Base-by-base conservation (phyloP, 2,113 vertebrate species). In the Stictonetta naevosa region DNA sequence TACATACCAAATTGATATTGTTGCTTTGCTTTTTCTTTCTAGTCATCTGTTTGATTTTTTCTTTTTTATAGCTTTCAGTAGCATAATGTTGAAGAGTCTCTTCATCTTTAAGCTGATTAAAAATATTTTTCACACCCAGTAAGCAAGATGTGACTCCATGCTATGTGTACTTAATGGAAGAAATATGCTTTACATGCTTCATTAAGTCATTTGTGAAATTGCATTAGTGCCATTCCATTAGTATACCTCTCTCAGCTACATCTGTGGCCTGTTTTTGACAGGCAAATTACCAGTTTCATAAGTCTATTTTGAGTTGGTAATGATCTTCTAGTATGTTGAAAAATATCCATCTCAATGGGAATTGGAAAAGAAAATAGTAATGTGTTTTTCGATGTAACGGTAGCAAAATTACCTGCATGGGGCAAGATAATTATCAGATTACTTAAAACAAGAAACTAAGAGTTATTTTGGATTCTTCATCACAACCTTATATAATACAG, bases 141-240 rank as follows among this genome's bases (percentile, higher is more conserved):
- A 98, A 98, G 96, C 96, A 97, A 98, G 88, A 95, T 96, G 90
- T 83, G 84, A 96, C 81, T 97, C 87, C 67, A 95, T 95, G 75
- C 79, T 97, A 96, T 97, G 95, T 97, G 94, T 97, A 96, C 95
- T 98, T 98, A 98, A 98, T 95, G 96, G 93, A 96, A 93, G 92
- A 97, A 98, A 97, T 96, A 97, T 94, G 94, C 94, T 98, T 97
- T 97, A 92, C 87, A 94, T 86, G 96, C 95, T 97, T 98, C 97
- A 98, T 98, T 98, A 98, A 97, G 97, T 96, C 94, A 78, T 97
- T 98, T 97, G 98, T 79, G 85, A 98, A 98, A 98, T 98, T 98
- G 86, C 88, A 97, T 98, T 98, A 98, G 92, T 96, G 95, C 87
- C 92, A 94, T 96, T 94, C 91, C 96, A 98, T 98, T 98, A 96